Conservation (phyloP, 2,888 invertebrate species). For the Epirrita christyi region DNA sequence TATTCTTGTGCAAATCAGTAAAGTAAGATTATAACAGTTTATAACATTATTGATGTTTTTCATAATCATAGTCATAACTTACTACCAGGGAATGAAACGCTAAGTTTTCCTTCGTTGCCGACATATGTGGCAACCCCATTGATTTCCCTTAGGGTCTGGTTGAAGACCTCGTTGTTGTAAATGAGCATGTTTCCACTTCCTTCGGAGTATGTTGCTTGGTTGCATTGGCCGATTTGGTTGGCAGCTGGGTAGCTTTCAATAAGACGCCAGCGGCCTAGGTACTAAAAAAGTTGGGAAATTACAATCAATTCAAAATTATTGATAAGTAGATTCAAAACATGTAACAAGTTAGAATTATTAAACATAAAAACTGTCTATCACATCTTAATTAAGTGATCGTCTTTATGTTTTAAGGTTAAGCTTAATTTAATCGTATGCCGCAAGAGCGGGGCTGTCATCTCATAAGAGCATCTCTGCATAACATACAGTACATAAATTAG, state of each 20-base stretch:
- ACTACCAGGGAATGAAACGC: constrained; percentile 70
- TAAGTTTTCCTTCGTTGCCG: constrained; percentile 73
- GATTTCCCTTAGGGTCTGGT: constrained; percentile 73
- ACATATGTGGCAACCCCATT: constrained; percentile 75
- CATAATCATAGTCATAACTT: constrained; percentile 18
- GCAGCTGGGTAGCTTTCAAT: constrained; percentile 85
- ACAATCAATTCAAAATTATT: background rate
- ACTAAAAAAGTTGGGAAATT: constrained; percentile 48
- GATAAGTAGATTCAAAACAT: background rate
- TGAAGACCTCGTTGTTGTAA: constrained; percentile 58
- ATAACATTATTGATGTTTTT: too few relatives aligned
- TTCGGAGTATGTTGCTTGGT: constrained; percentile 81
- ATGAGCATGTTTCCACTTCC: constrained; percentile 49
- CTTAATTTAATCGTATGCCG: background rate
- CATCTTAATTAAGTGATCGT: too few relatives aligned
- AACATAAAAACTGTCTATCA: too few relatives aligned
- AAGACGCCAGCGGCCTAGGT: constrained; percentile 82
- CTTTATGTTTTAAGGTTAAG: too few relatives aligned
- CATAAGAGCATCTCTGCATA: background rate
- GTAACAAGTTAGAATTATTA: too few relatives aligned
- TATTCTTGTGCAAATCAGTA: too few relatives aligned
- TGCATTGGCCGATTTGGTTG: constrained; percentile 85
- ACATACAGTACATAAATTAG: too few relatives aligned
- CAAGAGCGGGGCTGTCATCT: background rate
- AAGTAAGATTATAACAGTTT: too few relatives aligned